Conservation (phyloP, 2,113 vertebrate species). For the Aleadryas rufinucha region DNA sequence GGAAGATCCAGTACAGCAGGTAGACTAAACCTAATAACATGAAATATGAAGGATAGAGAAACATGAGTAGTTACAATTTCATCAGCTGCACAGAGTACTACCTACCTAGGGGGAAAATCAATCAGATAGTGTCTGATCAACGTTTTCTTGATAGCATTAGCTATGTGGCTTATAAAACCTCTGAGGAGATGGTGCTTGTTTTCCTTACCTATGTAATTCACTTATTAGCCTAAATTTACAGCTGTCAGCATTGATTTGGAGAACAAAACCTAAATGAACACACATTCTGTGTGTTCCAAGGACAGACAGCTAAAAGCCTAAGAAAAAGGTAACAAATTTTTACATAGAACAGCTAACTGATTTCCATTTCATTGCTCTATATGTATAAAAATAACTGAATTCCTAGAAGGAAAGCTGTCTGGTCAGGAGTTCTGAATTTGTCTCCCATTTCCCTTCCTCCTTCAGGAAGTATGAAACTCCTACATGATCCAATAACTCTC, state of each 20-base stretch:
- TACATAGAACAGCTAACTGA: not conserved
- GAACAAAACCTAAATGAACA: not conserved
- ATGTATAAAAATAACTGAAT: not conserved
- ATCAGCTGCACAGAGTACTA: not conserved
- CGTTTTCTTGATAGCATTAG: slow-evolving; percentile 47
- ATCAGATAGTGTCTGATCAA: slow-evolving; percentile 27
- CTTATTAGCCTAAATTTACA: slow-evolving; percentile 70
- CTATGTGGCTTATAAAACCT: slow-evolving; percentile 1
- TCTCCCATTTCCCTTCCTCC: not conserved
- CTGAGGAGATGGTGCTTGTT: slow-evolving; percentile 35
- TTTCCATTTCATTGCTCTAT: not conserved
- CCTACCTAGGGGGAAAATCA: slow-evolving; percentile 37
- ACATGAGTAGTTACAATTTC: slow-evolving; percentile 35
- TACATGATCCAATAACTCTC: not conserved
- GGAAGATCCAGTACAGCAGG: not conserved
- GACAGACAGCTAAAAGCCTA: not conserved
- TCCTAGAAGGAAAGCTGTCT: not conserved
- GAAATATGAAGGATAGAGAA: slow-evolving; percentile 37
- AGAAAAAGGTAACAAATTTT: not conserved
- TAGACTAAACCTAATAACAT: slow-evolving; percentile 13
- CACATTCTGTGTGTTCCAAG: slow-evolving; percentile 49
- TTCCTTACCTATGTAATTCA: slow-evolving; percentile 59
- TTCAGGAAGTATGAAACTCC: not conserved
- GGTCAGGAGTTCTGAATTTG: not conserved
- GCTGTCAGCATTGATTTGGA: slow-evolving; percentile 63